Evolutionary conservation across 30 jellyfish, hydroid and myxozoan genomes (phyloP), one percentile per base, ranked within the genome.

Genomic region (Hydractinia echinata): DNA sequence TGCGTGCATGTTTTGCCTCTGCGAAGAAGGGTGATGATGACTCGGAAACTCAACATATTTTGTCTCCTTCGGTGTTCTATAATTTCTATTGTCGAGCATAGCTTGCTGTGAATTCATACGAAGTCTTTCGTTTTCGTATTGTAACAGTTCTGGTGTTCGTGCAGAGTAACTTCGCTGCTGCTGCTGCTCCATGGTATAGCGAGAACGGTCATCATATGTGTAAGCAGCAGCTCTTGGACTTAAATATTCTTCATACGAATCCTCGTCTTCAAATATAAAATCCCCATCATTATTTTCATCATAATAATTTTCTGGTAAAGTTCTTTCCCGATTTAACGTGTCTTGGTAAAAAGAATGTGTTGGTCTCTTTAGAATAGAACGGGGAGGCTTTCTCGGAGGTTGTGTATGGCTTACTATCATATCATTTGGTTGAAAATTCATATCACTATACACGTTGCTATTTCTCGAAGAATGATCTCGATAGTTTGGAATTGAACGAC

Each of bases 301-400:
- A 8, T 54, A 71, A 71, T 71, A 14, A 7, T 0, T 48, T n/a
- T 7, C 39, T 51, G 10, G 10, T 6, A 6, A 7, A n/a, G 19
- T 64, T 13, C 19, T 64, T 6, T 6, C 39, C 4, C 39, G 10
- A 9, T 13, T 64, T 7, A 8, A 64, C 4, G 10, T 64, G 16
- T n/a, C 74, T 64, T 64, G 51, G 3, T 58, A 11, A 11, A 58
- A 13, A 13, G 21, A 13, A n/a, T 54, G 51, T 71, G 44, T 20
- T 9, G 81, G 61, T 20, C 51, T 71, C 53, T 71, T 71, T 20
- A 71, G 51, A 71, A 71, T 71, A n/a, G 81, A 71, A 19, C 81
- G 44, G 7, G 81, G 81, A 15, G 18, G 81, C 51, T 50, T 71
- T 7, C 15, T 18, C 19, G 69, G 19, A 58, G 81, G 14, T 9